Conservation (phyloP, 2,797 vertebrate genomes). For the Nasua narica region DNA sequence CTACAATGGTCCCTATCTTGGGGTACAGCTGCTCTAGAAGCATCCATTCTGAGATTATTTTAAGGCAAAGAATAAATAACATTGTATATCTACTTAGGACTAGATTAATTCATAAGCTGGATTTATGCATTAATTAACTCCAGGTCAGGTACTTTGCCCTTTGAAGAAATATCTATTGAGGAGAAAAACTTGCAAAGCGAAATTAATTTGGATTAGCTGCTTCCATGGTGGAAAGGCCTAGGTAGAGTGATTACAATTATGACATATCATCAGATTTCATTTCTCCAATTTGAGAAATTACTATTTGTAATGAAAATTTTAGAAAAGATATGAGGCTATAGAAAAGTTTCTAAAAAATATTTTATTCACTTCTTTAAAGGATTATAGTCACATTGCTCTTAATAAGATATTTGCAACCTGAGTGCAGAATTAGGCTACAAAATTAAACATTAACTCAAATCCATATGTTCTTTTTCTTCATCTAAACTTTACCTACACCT, state of each 20-base stretch:
- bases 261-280: constrained; percentile 36
- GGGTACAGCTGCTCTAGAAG: neutral
- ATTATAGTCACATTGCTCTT: neutral
- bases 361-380: constrained; percentile 20
- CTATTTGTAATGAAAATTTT: constrained; percentile 19
- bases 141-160: constrained; percentile 8
- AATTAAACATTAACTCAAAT: constrained; percentile 7
- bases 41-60: constrained; percentile 14
- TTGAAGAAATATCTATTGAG: constrained; percentile 14
- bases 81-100: neutral
- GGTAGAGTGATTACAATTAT: neutral
- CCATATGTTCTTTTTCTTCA: neutral
- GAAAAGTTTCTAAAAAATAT: constrained; percentile 18
- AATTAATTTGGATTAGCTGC: constrained; percentile 54
- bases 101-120: neutral
- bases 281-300: constrained; percentile 24
- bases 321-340: neutral
- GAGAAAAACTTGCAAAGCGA: neutral
- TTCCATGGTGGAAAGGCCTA: neutral
- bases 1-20: neutral
- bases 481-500: neutral
- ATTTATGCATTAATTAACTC: constrained; percentile 43
- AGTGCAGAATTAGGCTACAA: neutral
- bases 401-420: neutral
- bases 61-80: constrained; percentile 15